Evolutionary conservation across 2,797 vertebrate species (phyloP).

Genomic region (Lepus oiostolus): DNA sequence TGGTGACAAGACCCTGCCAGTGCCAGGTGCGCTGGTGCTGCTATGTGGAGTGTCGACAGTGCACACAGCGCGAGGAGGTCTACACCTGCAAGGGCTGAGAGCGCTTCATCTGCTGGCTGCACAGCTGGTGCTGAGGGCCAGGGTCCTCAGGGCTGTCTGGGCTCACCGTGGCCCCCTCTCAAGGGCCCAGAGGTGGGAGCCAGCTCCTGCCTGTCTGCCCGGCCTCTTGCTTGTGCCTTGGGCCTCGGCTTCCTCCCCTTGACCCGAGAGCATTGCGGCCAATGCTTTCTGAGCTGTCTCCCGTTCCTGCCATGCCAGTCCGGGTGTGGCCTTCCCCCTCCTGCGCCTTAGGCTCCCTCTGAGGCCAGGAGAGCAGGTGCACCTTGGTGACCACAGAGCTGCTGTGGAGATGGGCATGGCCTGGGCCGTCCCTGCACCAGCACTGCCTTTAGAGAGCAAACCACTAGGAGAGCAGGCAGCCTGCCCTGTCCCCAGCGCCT

Average conservation of each 20-base stretch:
- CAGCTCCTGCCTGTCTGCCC: background rate
- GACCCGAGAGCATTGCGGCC: conserved; percentile 62
- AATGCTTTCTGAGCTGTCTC: conserved; percentile 65
- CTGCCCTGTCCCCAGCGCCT: background rate
- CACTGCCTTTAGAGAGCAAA: conserved; percentile 82
- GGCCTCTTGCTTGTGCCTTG: background rate
- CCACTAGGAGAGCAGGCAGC: conserved; percentile 85
- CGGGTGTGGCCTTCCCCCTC: background rate
- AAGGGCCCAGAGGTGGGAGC: background rate
- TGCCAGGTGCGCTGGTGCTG: conserved; percentile 99
- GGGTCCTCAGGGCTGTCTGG: background rate
- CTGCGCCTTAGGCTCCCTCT: background rate
- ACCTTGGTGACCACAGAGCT: background rate
- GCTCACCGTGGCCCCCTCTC: background rate
- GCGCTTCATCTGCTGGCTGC: too few relatives aligned
- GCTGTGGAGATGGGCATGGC: background rate
- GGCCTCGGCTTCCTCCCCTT: background rate
- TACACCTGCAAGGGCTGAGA: conserved; percentile 97
- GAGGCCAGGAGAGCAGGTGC: background rate
- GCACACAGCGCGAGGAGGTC: conserved; percentile 98
- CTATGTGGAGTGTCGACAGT: conserved; percentile 99
- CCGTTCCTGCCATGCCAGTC: background rate
- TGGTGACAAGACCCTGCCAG: conserved; percentile 97
- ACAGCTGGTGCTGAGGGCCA: background rate
- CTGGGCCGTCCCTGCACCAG: conserved; percentile 75